Evolutionary conservation across 2,888 invertebrate species (phyloP).

Genomic region (Zygothrica quintamaculata): DNA sequence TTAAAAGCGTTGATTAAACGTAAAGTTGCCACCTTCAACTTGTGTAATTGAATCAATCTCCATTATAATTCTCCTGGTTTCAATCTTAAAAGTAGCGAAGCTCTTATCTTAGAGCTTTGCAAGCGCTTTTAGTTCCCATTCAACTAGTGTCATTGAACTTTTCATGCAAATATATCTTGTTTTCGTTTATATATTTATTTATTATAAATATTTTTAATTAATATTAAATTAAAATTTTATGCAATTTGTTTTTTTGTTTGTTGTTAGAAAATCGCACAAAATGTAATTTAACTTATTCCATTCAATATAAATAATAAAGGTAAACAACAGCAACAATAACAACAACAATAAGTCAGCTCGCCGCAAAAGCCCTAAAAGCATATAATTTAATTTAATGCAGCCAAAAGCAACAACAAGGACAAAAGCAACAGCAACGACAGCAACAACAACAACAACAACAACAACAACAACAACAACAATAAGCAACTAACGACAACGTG

Average conservation of each 20-base stretch:
- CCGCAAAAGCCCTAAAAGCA: conserved; percentile 53
- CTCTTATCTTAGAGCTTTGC: no score
- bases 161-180: background rate
- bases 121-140: no score
- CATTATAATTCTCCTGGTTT: no score
- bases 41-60: no score
- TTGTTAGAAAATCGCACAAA: conserved; percentile 26
- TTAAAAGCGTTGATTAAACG: no score
- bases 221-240: no score
- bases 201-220: no score
- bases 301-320: conserved; percentile 56
- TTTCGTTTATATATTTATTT: no score
- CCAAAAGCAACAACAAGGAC: conserved; percentile 31
- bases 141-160: conserved; percentile 2
- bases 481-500: conserved; percentile 1
- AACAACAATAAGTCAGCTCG: conserved; percentile 43
- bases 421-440: conserved; percentile 26
- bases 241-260: conserved; percentile 36
- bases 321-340: conserved; percentile 20
- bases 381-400: conserved; percentile 65
- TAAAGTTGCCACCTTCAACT: no score
- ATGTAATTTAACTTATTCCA: conserved; percentile 71
- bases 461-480: conserved; percentile 22
- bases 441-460: conserved; percentile 27
- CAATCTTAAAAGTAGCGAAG: no score